Base-by-base conservation (phyloP, 2,113 vertebrate genomes). In the Nothobranchius kuhntae region DNA sequence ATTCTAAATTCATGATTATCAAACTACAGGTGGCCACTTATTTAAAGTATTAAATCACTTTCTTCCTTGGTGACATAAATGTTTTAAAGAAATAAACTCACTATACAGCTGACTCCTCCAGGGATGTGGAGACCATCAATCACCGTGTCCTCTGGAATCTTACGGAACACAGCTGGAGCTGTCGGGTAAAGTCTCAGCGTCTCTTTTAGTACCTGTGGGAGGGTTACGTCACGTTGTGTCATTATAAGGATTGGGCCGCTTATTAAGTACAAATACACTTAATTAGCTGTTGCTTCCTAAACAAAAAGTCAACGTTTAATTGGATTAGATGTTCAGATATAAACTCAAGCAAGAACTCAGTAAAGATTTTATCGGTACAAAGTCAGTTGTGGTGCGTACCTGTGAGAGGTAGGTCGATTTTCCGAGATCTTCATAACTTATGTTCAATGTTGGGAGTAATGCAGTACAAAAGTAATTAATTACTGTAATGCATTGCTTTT, bases 191-290 rank as follows among this genome's bases (percentile, higher is more conserved):
- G 26, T 69, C 96, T 89, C 70, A 98, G 91, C 0, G 93, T 93
- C 84, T 98, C 96, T 82, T 97, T 98, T 53, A 98, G 83, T 51
- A 98, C 93, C 96, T 98, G 54, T 8, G 9, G 9, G 0, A 6
- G 45, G 42, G 3, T 57, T 3, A 53, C n/a, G 38, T 40, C 38
- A 40, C 7, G 6, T 3, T 30, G 4, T 30, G 30, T 30, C 30
- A 9, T 40, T 40, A 9, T 40, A 40, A 6, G 38, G 38, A 40
- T 30, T 30, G 21, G 21, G 21, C 21, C 21, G 30, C 30, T 30
- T 3, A 30, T 30, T 30, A 30, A 30, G 4, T 30, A 30, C 3
- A 30, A 30, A 30, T 30, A 4, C 30, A 30, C 30, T 30, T 30
- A 30, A 30, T 30, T 30, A 21, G 30, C 30, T 30, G 30, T 4